Conservation (phyloP, 2,888 invertebrate genomes). For the Drosophila kambysellisi region DNA sequence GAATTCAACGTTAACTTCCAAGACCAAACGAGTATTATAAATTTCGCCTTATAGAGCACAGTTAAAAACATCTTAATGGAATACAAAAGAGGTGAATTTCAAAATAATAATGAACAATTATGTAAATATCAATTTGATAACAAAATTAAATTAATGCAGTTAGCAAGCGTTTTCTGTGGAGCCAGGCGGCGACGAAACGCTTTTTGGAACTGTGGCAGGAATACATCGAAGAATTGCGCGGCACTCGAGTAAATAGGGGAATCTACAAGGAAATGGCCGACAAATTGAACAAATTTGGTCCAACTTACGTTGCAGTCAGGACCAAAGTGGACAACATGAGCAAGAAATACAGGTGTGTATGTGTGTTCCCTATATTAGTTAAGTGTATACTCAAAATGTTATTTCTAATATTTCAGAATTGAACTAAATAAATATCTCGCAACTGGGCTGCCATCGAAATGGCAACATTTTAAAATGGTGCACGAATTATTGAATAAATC, state of each 20-base stretch:
- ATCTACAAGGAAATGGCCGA: conserved; percentile 45
- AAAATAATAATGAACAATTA: not conserved
- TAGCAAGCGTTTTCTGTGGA: conserved; percentile 28
- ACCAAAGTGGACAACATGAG: conserved; percentile 65
- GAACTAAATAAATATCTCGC: conserved; percentile 29
- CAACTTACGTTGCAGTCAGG: conserved; percentile 45
- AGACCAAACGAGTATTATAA: conserved; percentile 10
- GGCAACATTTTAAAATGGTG: conserved; percentile 52
- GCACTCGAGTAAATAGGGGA: conserved; percentile 7
- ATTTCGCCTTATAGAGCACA: conserved; percentile 18
- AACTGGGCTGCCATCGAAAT: conserved; percentile 34
- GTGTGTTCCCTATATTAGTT: not conserved
- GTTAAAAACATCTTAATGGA: not conserved
- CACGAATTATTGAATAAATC: conserved; percentile 43
- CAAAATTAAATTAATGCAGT: not conserved
- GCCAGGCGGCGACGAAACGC: conserved; percentile 21
- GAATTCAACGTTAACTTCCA: not conserved
- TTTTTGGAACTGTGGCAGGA: conserved; percentile 53
- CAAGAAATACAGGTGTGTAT: conserved; percentile 46
- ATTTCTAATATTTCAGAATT: conserved; percentile 15
- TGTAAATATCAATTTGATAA: not conserved
- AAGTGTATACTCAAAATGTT: not conserved
- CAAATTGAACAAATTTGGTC: conserved; percentile 39
- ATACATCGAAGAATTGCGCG: conserved; percentile 23
- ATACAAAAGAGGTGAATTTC: conserved; percentile 13